phyloP scores from a whole-genome alignment of 2,113 vertebrate genomes.

The Parus major region DNA sequence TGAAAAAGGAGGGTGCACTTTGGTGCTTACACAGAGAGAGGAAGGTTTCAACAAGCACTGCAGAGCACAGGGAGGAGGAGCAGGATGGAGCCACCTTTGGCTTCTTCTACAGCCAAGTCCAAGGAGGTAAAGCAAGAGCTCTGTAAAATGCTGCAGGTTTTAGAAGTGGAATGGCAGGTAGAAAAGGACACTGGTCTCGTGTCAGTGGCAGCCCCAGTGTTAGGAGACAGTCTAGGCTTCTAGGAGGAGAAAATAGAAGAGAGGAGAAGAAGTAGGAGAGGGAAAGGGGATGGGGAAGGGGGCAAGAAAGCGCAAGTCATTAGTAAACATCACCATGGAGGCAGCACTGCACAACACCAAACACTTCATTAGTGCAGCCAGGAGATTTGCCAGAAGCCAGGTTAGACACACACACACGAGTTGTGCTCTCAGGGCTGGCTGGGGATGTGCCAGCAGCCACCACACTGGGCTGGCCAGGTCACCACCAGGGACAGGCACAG shows the following conservation, averaged over 20 bases:
- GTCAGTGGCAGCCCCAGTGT: conserved; percentile 74
- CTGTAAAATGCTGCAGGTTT: conserved; percentile 74
- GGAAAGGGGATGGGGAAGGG: conserved; percentile 63
- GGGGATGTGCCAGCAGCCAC: rapidly evolving
- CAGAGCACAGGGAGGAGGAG: conserved; percentile 64
- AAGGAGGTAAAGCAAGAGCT: conserved; percentile 76
- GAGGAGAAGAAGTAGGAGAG: conserved; percentile 28
- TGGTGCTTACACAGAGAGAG: conserved; percentile 70
- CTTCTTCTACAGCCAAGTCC: conserved; percentile 74
- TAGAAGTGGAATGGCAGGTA: conserved; percentile 76
- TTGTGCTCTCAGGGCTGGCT: not conserved
- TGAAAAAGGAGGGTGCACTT: not conserved
- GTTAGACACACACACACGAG: not conserved
- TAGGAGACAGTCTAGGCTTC: conserved; percentile 80
- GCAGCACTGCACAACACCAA: conserved; percentile 39
- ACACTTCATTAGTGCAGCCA: not conserved
- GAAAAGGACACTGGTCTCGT: conserved; percentile 75
- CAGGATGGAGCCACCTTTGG: conserved; percentile 61
- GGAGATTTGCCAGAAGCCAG: conserved; percentile 34
- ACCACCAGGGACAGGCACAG: not conserved
- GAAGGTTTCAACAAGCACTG: conserved; percentile 75
- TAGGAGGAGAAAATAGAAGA: conserved; percentile 79
- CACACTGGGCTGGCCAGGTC: not conserved
- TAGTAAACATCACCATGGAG: conserved; percentile 78
- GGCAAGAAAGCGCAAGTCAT: conserved; percentile 77